Evolutionary conservation across 2,113 vertebrate species (phyloP), one percentile per base, ranked within the genome.

Genomic region (Syngnathoides biaculeatus): DNA sequence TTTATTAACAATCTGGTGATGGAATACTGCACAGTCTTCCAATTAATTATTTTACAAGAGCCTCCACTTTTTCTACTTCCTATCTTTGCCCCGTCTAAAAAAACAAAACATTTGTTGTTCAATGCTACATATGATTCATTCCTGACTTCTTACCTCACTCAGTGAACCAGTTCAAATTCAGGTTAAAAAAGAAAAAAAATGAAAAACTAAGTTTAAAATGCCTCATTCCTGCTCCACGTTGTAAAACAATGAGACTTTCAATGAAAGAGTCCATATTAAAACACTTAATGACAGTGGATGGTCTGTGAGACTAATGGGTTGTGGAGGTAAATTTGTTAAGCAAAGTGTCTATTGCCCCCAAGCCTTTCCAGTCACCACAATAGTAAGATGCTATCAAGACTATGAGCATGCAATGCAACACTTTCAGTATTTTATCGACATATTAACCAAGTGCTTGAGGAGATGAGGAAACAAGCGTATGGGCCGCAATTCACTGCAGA

Each of bases 351-450:
- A 82, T 79, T 75, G 81, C 74, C 62, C 62, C 39, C 30, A 12
- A 64, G 75, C 50, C 57, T 57, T 62, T 81, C 22, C 53, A 9
- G 27, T 6, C 26, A 57, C 26, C 75, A 78, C 76, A 74, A 72
- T 71, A 71, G 79, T 73, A 75, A 68, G 48, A 76, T 81, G 81
- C 74, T 83, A 86, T 86, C 86, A 84, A 88, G 88, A 89, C 86
- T 87, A 89, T 77, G 58, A 81, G 73, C 77, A 71, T 62, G 52
- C 67, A 48, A 72, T 68, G 62, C 74, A 81, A 74, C 67, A 76
- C 75, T 84, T 79, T 74, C 63, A 77, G 73, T 48, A 39, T 81
- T 81, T 83, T 84, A 87, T 90, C 81, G 22, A 75, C 69, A 69
- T 67, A 71, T 78, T 84, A 83, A 76, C 72, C 47, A 20, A 65